phyloP scores from a whole-genome alignment of 2,113 vertebrate species.

The Tamias sibiricus region DNA sequence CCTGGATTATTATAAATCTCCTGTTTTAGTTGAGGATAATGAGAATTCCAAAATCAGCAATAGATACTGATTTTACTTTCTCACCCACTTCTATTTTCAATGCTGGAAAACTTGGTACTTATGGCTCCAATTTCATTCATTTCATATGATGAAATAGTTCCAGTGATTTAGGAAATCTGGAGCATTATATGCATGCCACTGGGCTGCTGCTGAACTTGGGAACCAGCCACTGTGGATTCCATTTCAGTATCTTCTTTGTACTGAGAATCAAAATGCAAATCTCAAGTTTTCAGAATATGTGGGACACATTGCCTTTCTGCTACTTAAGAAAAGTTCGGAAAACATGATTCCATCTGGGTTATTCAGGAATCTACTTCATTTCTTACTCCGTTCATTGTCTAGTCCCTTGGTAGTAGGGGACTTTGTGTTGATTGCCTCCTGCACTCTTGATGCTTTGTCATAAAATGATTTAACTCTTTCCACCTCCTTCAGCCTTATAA shows the following conservation, averaged over 20 bases:
- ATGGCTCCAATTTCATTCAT: not conserved
- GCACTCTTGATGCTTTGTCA: not conserved
- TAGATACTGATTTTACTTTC: slow-evolving; percentile 28
- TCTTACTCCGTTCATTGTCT: not conserved
- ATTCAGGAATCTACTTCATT: not conserved
- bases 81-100: not conserved
- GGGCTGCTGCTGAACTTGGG: not conserved
- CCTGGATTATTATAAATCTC: not conserved
- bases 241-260: not conserved
- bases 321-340: not conserved
- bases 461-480: not conserved
- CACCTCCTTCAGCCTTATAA: not conserved
- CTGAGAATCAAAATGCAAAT: not conserved
- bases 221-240: not conserved
- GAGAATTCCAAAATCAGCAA: not conserved
- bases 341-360: not conserved
- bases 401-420: not conserved
- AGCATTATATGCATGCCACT: no score
- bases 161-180: not conserved
- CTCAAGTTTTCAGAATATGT: not conserved
- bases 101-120: not conserved
- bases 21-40: not conserved
- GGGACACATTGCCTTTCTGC: not conserved
- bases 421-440: not conserved
- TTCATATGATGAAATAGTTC: not conserved